phyloP scores from a whole-genome alignment of 1,140 invertebrate genomes.

The Sminthurides bifidus region DNA sequence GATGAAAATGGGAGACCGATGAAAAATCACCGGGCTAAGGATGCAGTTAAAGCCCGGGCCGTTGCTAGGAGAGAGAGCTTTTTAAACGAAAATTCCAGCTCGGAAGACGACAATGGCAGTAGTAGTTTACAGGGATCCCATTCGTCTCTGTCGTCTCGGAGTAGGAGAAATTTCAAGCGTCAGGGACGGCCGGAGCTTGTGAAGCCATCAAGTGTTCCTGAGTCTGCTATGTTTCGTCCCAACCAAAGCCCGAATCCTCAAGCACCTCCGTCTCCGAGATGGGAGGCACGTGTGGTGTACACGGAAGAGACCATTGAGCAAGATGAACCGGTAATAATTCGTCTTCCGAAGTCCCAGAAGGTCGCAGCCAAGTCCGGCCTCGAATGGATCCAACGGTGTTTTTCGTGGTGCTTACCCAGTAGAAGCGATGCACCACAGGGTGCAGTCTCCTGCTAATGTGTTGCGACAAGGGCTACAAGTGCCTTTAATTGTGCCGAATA shows the following conservation, averaged over 20 bases:
- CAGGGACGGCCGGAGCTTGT: conserved; percentile 12
- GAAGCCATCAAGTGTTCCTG: too few relatives aligned
- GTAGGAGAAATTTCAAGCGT: not conserved
- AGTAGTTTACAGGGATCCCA: conserved; percentile 25
- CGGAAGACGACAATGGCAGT: conserved; percentile 17
- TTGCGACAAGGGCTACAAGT: conserved; percentile 19
- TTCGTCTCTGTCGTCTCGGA: conserved; percentile 24
- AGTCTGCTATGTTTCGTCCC: not conserved
- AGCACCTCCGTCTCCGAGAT: conserved; percentile 20
- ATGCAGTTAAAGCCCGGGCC: conserved; percentile 28
- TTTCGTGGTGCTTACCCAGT: not conserved
- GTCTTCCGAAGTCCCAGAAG: conserved; percentile 16
- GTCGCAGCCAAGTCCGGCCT: not conserved
- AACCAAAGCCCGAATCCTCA: not conserved
- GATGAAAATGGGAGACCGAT: conserved; percentile 5
- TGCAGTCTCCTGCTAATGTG: conserved; percentile 4
- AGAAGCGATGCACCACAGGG: not conserved
- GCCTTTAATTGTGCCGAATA: conserved; percentile 17
- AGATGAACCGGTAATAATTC: conserved; percentile 16
- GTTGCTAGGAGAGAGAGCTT: conserved; percentile 27
- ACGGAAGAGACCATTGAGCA: conserved; percentile 23
- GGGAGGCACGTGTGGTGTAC: conserved; percentile 30
- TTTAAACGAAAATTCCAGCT: conserved; percentile 16
- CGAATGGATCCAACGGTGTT: not conserved
- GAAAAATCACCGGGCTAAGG: conserved; percentile 18